A percentile compares a stretch with the other conserved stretches of the same genome.
Conservation (phyloP, 2,888 invertebrate species). For the Automeris io region DNA sequence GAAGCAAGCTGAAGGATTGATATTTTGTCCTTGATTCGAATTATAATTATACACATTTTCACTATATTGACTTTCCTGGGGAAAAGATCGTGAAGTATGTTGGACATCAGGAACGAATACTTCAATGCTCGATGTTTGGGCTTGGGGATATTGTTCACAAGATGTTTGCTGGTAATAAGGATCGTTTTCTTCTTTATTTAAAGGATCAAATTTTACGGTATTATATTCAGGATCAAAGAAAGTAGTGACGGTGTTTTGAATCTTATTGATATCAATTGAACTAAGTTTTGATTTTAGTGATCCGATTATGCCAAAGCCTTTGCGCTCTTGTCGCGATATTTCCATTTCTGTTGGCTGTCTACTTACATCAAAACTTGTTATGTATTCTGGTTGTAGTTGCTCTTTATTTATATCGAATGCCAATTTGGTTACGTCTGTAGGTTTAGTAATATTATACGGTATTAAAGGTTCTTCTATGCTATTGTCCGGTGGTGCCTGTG, state of each 20-base stretch:
- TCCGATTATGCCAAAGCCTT: slow-evolving; percentile 60
- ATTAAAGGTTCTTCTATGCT: neutral
- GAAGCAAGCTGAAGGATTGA: slow-evolving; percentile 17
- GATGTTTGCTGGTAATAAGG: slow-evolving; percentile 20
- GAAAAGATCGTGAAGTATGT: slow-evolving; percentile 13
- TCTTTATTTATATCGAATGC: slow-evolving; percentile 29
- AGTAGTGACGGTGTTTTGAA: slow-evolving; percentile 63
- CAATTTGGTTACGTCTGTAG: slow-evolving; percentile 6
- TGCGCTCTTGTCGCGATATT: slow-evolving; percentile 35
- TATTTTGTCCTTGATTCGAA: slow-evolving; percentile 20
- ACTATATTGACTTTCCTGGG: neutral
- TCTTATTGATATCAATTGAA: slow-evolving; percentile 63
- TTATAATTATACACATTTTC: slow-evolving; percentile 20
- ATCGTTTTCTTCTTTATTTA: slow-evolving; percentile 18
- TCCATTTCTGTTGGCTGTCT: slow-evolving; percentile 41
- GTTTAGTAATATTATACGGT: slow-evolving; percentile 22
- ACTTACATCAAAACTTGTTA: slow-evolving; percentile 58
- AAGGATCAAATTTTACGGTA: slow-evolving; percentile 30
- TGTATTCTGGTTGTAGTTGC: slow-evolving; percentile 24
- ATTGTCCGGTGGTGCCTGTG: slow-evolving; percentile 10
- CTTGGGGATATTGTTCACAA: slow-evolving; percentile 19
- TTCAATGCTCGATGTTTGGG: slow-evolving; percentile 33
- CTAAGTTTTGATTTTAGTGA: slow-evolving; percentile 67
- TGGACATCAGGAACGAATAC: slow-evolving; percentile 38
- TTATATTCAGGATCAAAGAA: slow-evolving; percentile 68